phyloP scores from a whole-genome alignment of 2,113 vertebrate species.

The Spermophilus dauricus region DNA sequence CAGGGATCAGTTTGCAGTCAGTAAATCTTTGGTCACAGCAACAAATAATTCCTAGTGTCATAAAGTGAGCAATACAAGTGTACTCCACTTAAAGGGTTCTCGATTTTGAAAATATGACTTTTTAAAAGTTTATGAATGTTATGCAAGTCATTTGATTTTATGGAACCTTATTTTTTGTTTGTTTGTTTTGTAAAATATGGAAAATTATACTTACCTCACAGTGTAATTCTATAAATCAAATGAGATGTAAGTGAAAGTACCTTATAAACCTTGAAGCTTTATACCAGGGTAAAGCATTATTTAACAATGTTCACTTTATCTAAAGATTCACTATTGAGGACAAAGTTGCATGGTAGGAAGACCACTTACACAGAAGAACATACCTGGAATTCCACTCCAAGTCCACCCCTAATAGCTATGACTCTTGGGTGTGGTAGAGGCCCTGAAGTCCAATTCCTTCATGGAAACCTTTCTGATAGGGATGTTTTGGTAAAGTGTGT shows the following conservation, averaged over 20 bases:
- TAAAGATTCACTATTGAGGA: not conserved
- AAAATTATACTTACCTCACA: not conserved
- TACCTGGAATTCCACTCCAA: not conserved
- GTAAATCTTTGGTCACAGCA: not conserved
- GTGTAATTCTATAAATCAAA: constrained; percentile 7
- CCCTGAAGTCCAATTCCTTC: not conserved
- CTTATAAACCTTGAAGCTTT: constrained; percentile 36
- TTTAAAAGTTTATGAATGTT: not conserved
- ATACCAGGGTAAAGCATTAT: not conserved
- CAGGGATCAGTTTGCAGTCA: not conserved
- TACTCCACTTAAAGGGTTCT: not conserved
- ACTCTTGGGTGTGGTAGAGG: not conserved
- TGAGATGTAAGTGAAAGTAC: constrained; percentile 37
- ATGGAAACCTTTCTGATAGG: not conserved
- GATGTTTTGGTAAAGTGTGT: accelerated
- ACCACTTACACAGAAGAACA: not conserved
- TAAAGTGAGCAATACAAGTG: not conserved
- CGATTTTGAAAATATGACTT: not conserved
- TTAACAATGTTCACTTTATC: constrained; percentile 4
- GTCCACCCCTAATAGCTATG: not conserved
- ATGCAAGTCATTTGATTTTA: not conserved
- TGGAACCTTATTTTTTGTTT: not conserved
- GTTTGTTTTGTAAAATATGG: not conserved
- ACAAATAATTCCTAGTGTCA: not conserved
- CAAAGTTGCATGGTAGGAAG: not conserved